Evolutionary conservation across 30 jellyfish, hydroid and myxozoan genomes (phyloP), one percentile per base, ranked within the genome.

Genomic region (Haliclystus octoradiatus): DNA sequence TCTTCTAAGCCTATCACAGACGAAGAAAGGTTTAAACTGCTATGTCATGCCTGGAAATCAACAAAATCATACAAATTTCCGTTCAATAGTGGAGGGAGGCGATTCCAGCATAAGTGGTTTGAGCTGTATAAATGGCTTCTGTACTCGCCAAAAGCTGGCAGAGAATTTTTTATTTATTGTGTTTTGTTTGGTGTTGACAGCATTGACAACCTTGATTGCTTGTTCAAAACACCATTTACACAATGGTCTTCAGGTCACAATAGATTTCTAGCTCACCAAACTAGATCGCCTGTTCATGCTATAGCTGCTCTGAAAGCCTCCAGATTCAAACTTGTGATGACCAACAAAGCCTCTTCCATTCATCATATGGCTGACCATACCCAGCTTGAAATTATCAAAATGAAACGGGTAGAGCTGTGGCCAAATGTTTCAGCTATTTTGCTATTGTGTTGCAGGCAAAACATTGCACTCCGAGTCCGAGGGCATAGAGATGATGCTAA

Each of bases 401-500:
- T 71, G 22, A n/a, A n/a, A n/a, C n/a, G n/a, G n/a, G n/a, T n/a
- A n/a, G n/a, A n/a, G n/a, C n/a, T n/a, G n/a, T n/a, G n/a, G n/a
- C n/a, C n/a, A n/a, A n/a, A n/a, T n/a, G n/a, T n/a, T n/a, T n/a
- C n/a, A n/a, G n/a, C n/a, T n/a, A n/a, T n/a, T n/a, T n/a, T n/a
- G n/a, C n/a, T n/a, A n/a, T 35, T 81, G 1, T 74, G 90, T 74
- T 74, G 79, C 3, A 70, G 84, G 15, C 79, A 65, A 57, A 73
- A 68, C 62, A 73, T 81, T 32, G 66, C 94, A 2, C 46, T 81
- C 30, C 29, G n/a, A n/a, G n/a, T n/a, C n/a, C n/a, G 89, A 73
- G 91, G 94, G 1, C 94, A 81, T 33, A 33, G 84, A 0, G 91
- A 73, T 62, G 91, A 81, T 34, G 28, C 73, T 12, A 22, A 69